Evolutionary conservation across 1,140 invertebrate species (phyloP).

Genomic region (Lucilia cuprina): DNA sequence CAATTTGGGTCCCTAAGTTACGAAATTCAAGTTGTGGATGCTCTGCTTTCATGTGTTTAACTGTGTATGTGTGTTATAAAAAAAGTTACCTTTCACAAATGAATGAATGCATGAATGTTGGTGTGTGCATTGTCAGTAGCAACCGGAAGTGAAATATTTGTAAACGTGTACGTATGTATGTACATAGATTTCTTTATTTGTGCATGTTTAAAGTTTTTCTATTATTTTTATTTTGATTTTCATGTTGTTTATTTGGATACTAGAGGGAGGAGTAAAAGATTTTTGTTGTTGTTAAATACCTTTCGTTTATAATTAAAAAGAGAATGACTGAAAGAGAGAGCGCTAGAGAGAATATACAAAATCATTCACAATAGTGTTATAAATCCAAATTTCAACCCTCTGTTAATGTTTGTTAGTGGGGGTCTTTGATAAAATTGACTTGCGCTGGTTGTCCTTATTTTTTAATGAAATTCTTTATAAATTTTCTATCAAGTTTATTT

Average conservation of each 20-base stretch:
- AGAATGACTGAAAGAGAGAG: background rate
- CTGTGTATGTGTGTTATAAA: background rate
- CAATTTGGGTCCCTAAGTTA: conserved; percentile 24
- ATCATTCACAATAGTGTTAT: conserved; percentile 22
- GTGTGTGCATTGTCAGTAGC: conserved; percentile 25
- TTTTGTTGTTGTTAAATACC: background rate
- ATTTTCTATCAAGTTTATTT: background rate
- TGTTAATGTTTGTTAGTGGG: background rate
- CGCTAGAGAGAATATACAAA: background rate
- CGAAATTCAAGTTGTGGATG: conserved; percentile 7
- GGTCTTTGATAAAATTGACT: background rate
- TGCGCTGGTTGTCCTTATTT: background rate
- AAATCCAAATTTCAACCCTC: background rate
- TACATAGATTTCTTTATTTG: background rate
- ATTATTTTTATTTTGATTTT: background rate
- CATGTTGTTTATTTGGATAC: background rate
- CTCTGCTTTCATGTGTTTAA: too few species aligned
- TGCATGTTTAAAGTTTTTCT: background rate
- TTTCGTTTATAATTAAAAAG: background rate
- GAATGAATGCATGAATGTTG: background rate
- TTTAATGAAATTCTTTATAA: background rate
- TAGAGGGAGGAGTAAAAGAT: background rate
- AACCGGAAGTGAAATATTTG: conserved; percentile 32
- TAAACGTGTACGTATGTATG: background rate
- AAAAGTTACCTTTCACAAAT: background rate